These are phyloP conservation scores for Brotula barbata DNA, from an alignment of 2,797 vertebrate species.

Conservation along the genomic window DNA sequence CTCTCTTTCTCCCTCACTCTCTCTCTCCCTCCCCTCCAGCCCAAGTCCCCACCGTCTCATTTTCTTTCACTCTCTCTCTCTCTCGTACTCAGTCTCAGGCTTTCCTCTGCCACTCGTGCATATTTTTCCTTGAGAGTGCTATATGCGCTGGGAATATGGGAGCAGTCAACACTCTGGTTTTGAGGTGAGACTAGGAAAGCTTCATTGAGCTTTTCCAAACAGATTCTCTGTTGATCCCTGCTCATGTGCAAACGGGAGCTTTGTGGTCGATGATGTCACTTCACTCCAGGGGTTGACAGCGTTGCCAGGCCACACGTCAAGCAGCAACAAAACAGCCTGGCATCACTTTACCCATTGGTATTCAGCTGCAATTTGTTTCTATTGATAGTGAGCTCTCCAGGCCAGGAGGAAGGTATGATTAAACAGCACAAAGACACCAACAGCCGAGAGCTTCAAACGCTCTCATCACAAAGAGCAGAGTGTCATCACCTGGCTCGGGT, in stretches of 20 bases:
- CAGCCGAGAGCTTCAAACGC: constrained; percentile 39
- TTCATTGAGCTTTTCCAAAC: constrained; percentile 57
- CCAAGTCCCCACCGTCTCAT: constrained; percentile 62
- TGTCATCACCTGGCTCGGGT: constrained; percentile 45
- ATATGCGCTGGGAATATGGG: constrained; percentile 65
- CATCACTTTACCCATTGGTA: constrained; percentile 44
- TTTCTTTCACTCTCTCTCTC: constrained; percentile 56
- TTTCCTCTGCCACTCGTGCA: constrained; percentile 44
- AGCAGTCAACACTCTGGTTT: constrained; percentile 71
- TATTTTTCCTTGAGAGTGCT: constrained; percentile 69
- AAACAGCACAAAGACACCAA: constrained; percentile 30
- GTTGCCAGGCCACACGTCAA: constrained; percentile 56
- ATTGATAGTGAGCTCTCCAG: constrained; percentile 24
- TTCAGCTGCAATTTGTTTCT: constrained; percentile 29
- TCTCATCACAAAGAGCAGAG: constrained; percentile 35
- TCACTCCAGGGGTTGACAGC: constrained; percentile 41
- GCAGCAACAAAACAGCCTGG: constrained; percentile 59
- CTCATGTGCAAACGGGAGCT: constrained; percentile 54
- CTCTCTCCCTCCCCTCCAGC: constrained; percentile 26
- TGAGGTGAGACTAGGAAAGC: constrained; percentile 61
- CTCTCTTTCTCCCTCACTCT: constrained; percentile 46
- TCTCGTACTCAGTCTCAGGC: constrained; percentile 48
- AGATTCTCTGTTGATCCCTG: constrained; percentile 51
- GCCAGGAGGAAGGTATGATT: constrained; percentile 37
- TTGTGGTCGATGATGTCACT: constrained; percentile 67